phyloP scores from a whole-genome alignment of 2,888 invertebrate genomes.

The Drosophila hamatofila region DNA sequence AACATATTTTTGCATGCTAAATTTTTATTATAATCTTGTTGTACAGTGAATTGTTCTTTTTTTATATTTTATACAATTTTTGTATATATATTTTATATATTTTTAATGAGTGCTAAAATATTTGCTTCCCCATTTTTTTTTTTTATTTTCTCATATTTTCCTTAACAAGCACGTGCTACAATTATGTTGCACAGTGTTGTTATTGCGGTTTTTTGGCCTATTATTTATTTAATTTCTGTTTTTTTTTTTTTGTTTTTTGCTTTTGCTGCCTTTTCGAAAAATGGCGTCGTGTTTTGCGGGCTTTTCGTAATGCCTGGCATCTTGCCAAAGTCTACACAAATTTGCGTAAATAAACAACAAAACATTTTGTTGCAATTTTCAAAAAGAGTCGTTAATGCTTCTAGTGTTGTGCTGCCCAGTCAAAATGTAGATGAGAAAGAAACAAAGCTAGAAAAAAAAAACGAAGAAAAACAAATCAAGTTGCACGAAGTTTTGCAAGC shows the following conservation, averaged over 20 bases:
- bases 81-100: background rate
- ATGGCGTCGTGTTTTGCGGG: constrained; percentile 51
- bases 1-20: no score
- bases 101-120: background rate
- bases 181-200: constrained; percentile 22
- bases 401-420: constrained; percentile 30
- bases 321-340: constrained; percentile 75
- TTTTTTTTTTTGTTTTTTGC: constrained; percentile 12
- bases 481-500: constrained; percentile 47
- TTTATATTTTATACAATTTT: no score
- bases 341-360: constrained; percentile 79
- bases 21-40: no score
- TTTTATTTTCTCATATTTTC: background rate
- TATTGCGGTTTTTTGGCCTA: constrained; percentile 5
- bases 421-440: background rate
- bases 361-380: constrained; percentile 73
- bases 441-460: background rate
- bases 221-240: constrained; percentile 6
- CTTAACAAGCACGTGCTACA: background rate
- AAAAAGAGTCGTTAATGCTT: constrained; percentile 63
- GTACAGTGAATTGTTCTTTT: no score
- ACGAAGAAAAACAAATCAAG: constrained; percentile 11
- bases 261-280: constrained; percentile 39
- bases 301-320: constrained; percentile 72
- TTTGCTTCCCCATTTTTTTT: background rate